These are phyloP conservation scores for Aplochiton taeniatus DNA, from an alignment of 2,797 vertebrate species.

Conservation along the genomic window DNA sequence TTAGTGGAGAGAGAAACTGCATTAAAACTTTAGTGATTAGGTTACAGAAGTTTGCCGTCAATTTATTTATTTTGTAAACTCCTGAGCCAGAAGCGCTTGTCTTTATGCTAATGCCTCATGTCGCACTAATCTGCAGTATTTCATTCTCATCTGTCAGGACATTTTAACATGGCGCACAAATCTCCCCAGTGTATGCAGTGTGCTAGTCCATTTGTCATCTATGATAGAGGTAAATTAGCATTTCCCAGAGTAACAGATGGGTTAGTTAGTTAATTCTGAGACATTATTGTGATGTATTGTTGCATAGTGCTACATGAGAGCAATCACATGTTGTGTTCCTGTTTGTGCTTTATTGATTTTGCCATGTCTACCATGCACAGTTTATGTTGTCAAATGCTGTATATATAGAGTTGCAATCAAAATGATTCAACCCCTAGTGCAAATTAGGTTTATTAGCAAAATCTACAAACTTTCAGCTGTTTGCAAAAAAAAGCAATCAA, in stretches of 20 bases:
- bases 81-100: slow-evolving; percentile 4
- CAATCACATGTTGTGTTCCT: too few species aligned
- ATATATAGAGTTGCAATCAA: too few species aligned
- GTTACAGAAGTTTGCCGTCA: background rate
- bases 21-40: slow-evolving; percentile 20
- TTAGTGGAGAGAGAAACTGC: slow-evolving; percentile 20
- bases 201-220: slow-evolving; percentile 30
- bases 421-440: too few species aligned
- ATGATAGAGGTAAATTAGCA: slow-evolving; percentile 28
- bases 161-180: background rate
- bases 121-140: slow-evolving; percentile 19
- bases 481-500: too few species aligned
- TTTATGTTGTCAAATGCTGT: too few species aligned
- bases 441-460: too few species aligned
- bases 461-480: too few species aligned
- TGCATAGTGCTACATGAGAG: slow-evolving; percentile 5
- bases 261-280: slow-evolving; percentile 22
- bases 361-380: too few species aligned
- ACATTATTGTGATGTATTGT: slow-evolving; percentile 9
- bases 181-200: slow-evolving; percentile 17
- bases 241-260: slow-evolving; percentile 9
- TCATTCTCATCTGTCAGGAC: slow-evolving; percentile 24
- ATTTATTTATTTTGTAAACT: slow-evolving; percentile 1
- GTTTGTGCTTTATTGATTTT: too few species aligned
- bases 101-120: slow-evolving; percentile 23